phyloP scores from a whole-genome alignment of 2,797 vertebrate species.

The Sebastes umbrosus region DNA sequence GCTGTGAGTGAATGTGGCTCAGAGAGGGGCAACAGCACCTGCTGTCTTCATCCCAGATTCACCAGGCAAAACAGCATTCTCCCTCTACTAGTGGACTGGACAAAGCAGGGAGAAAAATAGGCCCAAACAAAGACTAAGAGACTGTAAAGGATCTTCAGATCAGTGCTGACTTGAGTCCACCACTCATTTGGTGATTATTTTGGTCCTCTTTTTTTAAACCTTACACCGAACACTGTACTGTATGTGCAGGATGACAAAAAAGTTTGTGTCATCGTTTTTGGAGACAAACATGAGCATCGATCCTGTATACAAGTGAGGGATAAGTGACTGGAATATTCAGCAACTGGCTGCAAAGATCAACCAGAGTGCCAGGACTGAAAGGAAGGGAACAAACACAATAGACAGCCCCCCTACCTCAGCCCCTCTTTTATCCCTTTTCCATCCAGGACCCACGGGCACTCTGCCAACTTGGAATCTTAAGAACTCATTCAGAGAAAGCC shows the following conservation, averaged over 20 bases:
- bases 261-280: neutral
- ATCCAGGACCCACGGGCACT: conserved; percentile 77
- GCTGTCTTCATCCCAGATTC: conserved; percentile 70
- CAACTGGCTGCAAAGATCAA: conserved; percentile 78
- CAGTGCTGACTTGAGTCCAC: conserved; percentile 8
- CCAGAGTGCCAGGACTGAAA: conserved; percentile 77
- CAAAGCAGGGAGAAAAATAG: conserved; percentile 53
- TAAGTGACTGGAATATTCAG: conserved; percentile 72
- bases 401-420: conserved; percentile 70
- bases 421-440: conserved; percentile 78
- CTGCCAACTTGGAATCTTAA: conserved; percentile 85
- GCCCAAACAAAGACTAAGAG: conserved; percentile 47
- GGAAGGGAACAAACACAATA: conserved; percentile 81
- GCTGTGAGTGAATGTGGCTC: conserved; percentile 66
- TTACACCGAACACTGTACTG: neutral
- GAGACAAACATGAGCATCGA: neutral
- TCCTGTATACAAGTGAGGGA: conserved; percentile 24
- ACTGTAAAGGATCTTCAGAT: conserved; percentile 28
- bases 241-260: neutral
- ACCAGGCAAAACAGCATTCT: conserved; percentile 58
- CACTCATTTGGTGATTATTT: neutral
- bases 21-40: conserved; percentile 74
- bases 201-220: neutral
- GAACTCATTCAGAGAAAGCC: conserved; percentile 83
- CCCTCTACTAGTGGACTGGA: conserved; percentile 45